Evolutionary conservation across 2,797 vertebrate genomes (phyloP).

Genomic region (Sylvilagus floridanus): DNA sequence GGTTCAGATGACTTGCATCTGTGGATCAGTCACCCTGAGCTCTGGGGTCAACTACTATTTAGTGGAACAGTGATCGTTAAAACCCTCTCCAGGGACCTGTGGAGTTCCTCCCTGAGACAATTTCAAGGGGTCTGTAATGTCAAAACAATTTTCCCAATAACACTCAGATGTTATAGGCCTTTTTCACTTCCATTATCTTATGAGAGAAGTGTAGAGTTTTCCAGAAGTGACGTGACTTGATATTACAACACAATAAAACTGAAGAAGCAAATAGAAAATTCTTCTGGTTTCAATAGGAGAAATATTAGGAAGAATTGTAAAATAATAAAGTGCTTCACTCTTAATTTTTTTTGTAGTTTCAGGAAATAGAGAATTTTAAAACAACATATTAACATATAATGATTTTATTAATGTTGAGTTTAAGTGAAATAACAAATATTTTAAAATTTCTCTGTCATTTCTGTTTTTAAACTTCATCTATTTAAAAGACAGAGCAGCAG

Average conservation of each 20-base stretch:
- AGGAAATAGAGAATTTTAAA: neutral
- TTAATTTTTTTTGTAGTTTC: neutral
- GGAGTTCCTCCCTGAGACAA: neutral
- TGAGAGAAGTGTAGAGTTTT: neutral
- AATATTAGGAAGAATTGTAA: neutral
- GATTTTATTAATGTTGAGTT: neutral
- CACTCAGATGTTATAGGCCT: neutral
- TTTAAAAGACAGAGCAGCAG: too few relatives aligned
- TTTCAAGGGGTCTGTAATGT: neutral
- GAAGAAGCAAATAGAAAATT: neutral
- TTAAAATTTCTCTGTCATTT: neutral
- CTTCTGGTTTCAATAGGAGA: neutral
- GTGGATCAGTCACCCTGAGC: neutral
- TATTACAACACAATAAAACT: neutral
- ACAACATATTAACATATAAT: neutral
- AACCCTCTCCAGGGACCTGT: neutral
- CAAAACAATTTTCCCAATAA: neutral
- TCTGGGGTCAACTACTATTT: neutral
- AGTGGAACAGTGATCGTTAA: neutral
- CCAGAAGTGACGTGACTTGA: neutral
- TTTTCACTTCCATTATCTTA: conserved; percentile 22
- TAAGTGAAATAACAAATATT: neutral
- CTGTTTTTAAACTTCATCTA: too few relatives aligned
- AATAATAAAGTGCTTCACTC: neutral
- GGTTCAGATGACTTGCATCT: neutral